Base-by-base conservation (phyloP, 2,888 invertebrate genomes). In the Archips xylosteana region DNA sequence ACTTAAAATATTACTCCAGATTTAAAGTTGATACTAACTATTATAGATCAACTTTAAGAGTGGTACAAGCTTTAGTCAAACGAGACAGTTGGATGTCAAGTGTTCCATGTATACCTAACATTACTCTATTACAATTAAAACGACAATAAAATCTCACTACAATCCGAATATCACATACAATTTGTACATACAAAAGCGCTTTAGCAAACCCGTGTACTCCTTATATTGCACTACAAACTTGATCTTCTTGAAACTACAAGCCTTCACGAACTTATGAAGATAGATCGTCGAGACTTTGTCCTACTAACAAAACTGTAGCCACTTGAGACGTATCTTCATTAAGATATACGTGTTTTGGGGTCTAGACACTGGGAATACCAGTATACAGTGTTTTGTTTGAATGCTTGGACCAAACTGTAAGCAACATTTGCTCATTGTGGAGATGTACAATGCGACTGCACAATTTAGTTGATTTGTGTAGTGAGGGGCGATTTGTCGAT, bases 381-480 rank as follows among this genome's bases (percentile, higher is more conserved):
- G 23, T 23, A 34, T 23, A 51, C 13, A 42, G 23, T 47, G 65
- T 60, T 36, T 54, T 57, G 57, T 57, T 57, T 39, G 59, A 65
- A 59, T 39, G 63, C 51, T n/a, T 57, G 54, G 57, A 12, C 32
- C 36, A 64, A 71, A 71, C 63, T 63, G 70, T 54, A 12, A 42
- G 39, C 15, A 34, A 13, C 60, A 12, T n/a, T 15, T 62, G 39
- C 62, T 62, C 34, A 42, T 23, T 62, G 12, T 57, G 62, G n/a
- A 73, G 49, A 59, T 57, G 63, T 57, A 59, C 67, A 59, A 64
- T 45, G 73, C 54, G 65, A 32, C 64, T 81, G 81, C 81, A 82
- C 78, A 83, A 83, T 84, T 80, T 78, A 49, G 78, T 81, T 87
- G 86, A 88, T 88, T 88, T 66, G 86, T 72, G 36, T 73, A 87